phyloP scores from a whole-genome alignment of 2,888 invertebrate species.

The Nymphalis polychloros region DNA sequence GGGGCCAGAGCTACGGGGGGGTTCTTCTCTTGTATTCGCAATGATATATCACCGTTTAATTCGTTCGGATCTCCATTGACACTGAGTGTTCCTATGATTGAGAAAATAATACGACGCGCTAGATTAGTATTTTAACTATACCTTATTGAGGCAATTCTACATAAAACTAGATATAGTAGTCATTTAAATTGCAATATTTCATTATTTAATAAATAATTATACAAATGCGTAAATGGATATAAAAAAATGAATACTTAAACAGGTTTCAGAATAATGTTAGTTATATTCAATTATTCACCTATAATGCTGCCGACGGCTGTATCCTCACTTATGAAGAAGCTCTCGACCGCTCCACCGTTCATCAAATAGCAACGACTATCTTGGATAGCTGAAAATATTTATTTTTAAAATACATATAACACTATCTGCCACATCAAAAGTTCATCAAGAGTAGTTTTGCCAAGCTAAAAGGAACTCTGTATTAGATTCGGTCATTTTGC shows the following conservation, averaged over 20 bases:
- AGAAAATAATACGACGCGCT: not conserved
- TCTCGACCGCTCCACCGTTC: constrained; percentile 94
- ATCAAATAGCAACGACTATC: constrained; percentile 95
- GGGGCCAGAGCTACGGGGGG: constrained; percentile 88
- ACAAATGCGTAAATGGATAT: not conserved
- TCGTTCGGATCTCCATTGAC: constrained; percentile 91
- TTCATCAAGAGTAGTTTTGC: too few relatives aligned
- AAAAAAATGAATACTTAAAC: not conserved
- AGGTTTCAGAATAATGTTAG: not conserved
- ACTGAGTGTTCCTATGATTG: constrained; percentile 82
- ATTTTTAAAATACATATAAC: not conserved
- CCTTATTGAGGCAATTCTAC: not conserved
- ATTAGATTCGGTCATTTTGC: too few relatives aligned
- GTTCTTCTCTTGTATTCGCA: constrained; percentile 89
- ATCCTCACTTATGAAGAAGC: constrained; percentile 94
- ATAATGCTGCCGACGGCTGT: constrained; percentile 89
- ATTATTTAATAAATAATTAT: not conserved
- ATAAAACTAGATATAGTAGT: not conserved
- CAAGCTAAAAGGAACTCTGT: too few relatives aligned
- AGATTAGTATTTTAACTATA: not conserved
- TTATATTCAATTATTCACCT: constrained; percentile 68
- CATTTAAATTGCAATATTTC: not conserved
- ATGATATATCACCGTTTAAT: constrained; percentile 89
- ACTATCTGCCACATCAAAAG: too few relatives aligned
- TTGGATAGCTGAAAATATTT: constrained; percentile 81